Base-by-base conservation (phyloP, 2,797 vertebrate genomes). In the Sternarchorhynchus goeldii region DNA sequence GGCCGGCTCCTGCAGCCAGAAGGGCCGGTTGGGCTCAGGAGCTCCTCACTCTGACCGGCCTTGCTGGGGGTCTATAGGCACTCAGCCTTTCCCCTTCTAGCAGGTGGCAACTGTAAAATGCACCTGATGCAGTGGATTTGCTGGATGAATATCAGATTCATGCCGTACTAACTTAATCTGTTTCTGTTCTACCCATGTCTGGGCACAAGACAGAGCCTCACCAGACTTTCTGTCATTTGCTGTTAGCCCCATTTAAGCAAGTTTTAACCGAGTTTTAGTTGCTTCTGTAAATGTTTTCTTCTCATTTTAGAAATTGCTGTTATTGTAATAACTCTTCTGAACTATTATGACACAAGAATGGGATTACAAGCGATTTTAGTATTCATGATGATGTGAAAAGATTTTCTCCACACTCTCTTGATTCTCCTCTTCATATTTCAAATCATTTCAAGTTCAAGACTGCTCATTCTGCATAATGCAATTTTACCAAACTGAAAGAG, bases 401-500 rank as follows among this genome's bases (percentile, higher is more conserved):
- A 36, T 63, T 72, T 78, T 50, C 41, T 60, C 21, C 31, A n/a
- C 29, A 36, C 53, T n/a, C 41, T 64, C 60, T 57, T 78, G 16
- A 58, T 70, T 77, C 71, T 34, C 66, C 39, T 76, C 39, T 76
- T 29, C 29, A 21, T 41, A 55, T 21, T 4, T 20, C 53, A n/a
- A 81, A 76, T 45, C 45, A 64, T 58, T 64, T 56, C 21, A 57
- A 73, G 69, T 81, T 81, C 32, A 72, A 76, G 73, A 41, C 73
- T 21, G 71, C 32, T 60, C 36, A 20, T 76, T 81, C 73, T 78
- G 74, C 81, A 81, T 81, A 83, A 77, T 75, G 79, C 69, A 72
- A 75, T 76, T 79, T 69, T 34, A 69, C 70, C 67, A 77, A 79
- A 83, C 81, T 36, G 63, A 79, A 79, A 79, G n/a, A 67, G 41